Evolutionary conservation across 2,797 vertebrate species (phyloP), one percentile per base, ranked within the genome.

Genomic region (Euthynnus affinis): DNA sequence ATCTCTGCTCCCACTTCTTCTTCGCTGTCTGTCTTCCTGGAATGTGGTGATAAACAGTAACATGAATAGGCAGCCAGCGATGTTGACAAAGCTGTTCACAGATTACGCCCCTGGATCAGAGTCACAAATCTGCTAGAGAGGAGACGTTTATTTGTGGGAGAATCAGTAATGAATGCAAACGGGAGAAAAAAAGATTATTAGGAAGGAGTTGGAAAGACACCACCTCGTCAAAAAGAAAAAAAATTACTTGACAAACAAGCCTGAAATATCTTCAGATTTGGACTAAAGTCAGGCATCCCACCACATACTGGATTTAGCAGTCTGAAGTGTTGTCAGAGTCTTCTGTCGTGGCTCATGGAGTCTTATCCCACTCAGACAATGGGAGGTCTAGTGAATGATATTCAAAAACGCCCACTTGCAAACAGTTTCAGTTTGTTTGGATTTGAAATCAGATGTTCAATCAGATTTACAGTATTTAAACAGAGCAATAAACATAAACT

Each of bases 41-140:
- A 87, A 83, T 57, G 46, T 64, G 46, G 75, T 18, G 65, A 90
- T 89, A 90, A 92, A 88, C 77, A 84, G 80, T 72, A 69, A 80
- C 23, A 40, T 70, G 77, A 82, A 87, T 67, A 87, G 81, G 85
- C 83, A 90, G 81, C 80, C 81, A 55, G 83, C 62, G 82, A 88
- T 90, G 87, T 87, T 85, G 88, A 90, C 84, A 85, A 89, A 91
- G 80, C 81, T 46, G 29, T 83, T 87, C 80, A 52, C 71, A 82
- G 83, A 90, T 89, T 85, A 88, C 82, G 55, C 67, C 83, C 62
- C 67, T 87, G 84, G 87, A 90, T 92, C 85, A 85, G 64, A 90
- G 83, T 89, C 80, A 59, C 82, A 82, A 74, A 89, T 91, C 83
- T 90, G 79, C 80, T 81, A 85, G 68, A 83, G 72, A 80, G 66